Conservation (phyloP, 1,140 invertebrate species). For the Parapsyche elsis region DNA sequence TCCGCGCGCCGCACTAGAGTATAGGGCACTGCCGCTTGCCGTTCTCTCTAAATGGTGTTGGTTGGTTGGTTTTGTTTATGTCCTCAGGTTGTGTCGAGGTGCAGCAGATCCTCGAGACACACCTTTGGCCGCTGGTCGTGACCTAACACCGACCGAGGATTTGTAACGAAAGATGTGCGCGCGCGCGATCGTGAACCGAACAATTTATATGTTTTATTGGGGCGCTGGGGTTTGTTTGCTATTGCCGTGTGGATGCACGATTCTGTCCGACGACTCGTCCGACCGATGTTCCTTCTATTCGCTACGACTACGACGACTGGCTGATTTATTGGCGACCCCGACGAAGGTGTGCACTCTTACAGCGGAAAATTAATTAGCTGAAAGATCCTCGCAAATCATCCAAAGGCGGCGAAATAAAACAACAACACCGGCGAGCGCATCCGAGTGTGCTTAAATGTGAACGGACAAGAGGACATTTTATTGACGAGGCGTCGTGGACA, state of each 20-base stretch:
- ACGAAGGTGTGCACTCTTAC: neutral
- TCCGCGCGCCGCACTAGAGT: neutral
- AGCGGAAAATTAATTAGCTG: neutral
- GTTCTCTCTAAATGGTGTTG: slow-evolving; percentile 23
- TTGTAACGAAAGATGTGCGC: slow-evolving; percentile 51
- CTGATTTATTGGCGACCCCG: slow-evolving; percentile 1
- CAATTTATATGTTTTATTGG: slow-evolving; percentile 45
- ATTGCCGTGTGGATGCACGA: slow-evolving; percentile 16
- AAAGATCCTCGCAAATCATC: neutral
- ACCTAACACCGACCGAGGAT: slow-evolving; percentile 45
- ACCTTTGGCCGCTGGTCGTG: slow-evolving; percentile 29
- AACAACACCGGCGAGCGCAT: too few species aligned
- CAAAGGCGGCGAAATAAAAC: too few species aligned
- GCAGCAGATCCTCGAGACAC: neutral
- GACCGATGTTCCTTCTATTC: neutral
- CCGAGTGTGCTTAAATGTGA: too few species aligned
- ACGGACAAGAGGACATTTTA: neutral
- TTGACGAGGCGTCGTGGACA: neutral
- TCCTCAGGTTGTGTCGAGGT: slow-evolving; percentile 6
- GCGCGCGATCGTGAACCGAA: slow-evolving; percentile 47
- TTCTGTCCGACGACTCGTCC: slow-evolving; percentile 7
- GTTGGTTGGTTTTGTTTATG: slow-evolving; percentile 25
- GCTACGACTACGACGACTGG: neutral
- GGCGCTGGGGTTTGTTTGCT: slow-evolving; percentile 12
- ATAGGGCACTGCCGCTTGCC: neutral